phyloP scores from a whole-genome alignment of 1,140 invertebrate species.

The Glomeris maerens region DNA sequence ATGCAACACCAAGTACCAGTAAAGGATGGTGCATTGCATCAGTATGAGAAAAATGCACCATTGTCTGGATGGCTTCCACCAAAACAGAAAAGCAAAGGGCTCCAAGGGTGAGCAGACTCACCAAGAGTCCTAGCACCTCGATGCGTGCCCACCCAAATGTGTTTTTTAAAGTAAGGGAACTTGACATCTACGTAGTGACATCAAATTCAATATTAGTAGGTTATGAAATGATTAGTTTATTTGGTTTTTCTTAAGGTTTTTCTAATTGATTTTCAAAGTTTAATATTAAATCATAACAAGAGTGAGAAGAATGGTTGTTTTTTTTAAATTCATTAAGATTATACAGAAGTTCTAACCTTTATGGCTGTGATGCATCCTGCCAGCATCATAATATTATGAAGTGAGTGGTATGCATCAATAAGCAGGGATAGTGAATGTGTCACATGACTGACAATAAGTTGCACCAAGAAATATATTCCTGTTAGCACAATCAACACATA shows the following conservation, averaged over 20 bases:
- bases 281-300: neutral
- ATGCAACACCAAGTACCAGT: slow-evolving; percentile 45
- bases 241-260: neutral
- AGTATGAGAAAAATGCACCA: slow-evolving; percentile 22
- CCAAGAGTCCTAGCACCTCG: slow-evolving; percentile 62
- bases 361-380: slow-evolving; percentile 53
- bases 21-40: slow-evolving; percentile 49
- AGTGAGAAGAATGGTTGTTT: neutral
- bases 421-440: slow-evolving; percentile 68
- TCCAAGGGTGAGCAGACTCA: slow-evolving; percentile 65
- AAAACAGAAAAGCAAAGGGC: slow-evolving; percentile 68
- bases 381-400: slow-evolving; percentile 62
- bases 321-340: slow-evolving; percentile 5
- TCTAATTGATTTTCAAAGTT: neutral
- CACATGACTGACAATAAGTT: slow-evolving; percentile 58
- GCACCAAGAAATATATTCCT: slow-evolving; percentile 50
- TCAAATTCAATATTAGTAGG: neutral
- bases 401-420: slow-evolving; percentile 68
- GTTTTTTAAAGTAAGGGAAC: slow-evolving; percentile 52
- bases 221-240: neutral
- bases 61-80: slow-evolving; percentile 56
- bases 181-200: slow-evolving; percentile 25
- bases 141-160: slow-evolving; percentile 85
- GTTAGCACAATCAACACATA: slow-evolving; percentile 55
- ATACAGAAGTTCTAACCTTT: slow-evolving; percentile 40